Evolutionary conservation across 2,797 vertebrate genomes (phyloP), one percentile per base, ranked within the genome.

Genomic region (Coendou prehensilis): DNA sequence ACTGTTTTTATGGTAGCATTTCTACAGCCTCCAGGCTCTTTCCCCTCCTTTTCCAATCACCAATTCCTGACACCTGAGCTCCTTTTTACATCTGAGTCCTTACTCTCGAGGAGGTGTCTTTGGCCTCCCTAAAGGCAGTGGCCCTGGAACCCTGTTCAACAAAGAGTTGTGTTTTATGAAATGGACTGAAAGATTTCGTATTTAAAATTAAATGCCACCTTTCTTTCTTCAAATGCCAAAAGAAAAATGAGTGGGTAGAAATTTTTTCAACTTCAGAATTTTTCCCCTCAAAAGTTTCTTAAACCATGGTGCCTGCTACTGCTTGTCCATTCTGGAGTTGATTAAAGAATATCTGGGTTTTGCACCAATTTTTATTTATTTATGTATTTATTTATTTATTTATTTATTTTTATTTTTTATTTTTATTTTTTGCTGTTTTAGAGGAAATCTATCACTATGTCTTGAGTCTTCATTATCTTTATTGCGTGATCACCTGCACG

Each of bases 331-430:
- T 41, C n/a, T 86, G 80, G 30, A 57, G 37, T 54, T 92, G 59
- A 94, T 33, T 93, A 52, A 85, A 76, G 56, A 81, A 63, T 75
- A 30, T 45, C 61, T 83, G 50, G 50, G 37, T 87, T 89, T 85
- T 69, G 22, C 30, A 73, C 9, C 28, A 47, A 23, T 57, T 79
- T 41, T 41, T 64, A 3, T 26, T 45, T 33, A 41, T 41, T 41
- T 41, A 41, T 41, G 37, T 41, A 41, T 41, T 2, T 41, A 41
- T 41, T 41, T 41, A 41, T 41, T 41, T 41, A 41, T 41, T 41
- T 41, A n/a, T n/a, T n/a, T n/a, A n/a, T n/a, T 81, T 87, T 52
- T 2, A 56, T 56, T 20, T 17, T 56, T 1, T 57, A 56, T 56
- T 56, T 15, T 56, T n/a, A n/a, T 18, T 57, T 30, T 80, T 82